Conservation (phyloP, 2,888 invertebrate species). For the Reticulitermes lucifugus region DNA sequence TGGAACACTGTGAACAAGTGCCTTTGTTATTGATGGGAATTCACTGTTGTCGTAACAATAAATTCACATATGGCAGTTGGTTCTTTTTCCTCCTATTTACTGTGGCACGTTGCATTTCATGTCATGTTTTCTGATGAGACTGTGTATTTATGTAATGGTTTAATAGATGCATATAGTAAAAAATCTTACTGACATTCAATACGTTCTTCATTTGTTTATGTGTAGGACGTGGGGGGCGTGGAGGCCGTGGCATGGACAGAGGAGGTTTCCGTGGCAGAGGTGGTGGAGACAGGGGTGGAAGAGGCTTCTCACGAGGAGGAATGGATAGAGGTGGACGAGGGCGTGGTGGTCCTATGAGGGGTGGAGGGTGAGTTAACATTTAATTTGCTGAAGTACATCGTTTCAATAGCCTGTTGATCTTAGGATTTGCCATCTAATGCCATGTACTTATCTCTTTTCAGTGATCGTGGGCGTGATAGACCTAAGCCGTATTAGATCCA, state of each 20-base stretch:
- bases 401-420: slow-evolving; percentile 26
- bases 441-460: slow-evolving; percentile 46
- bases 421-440: no score
- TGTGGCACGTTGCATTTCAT: no score
- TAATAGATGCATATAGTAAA: no score
- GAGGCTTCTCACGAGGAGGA: slow-evolving; percentile 60
- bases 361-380: slow-evolving; percentile 46
- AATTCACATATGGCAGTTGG: no score
- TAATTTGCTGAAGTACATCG: not conserved
- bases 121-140: no score
- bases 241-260: slow-evolving; percentile 62
- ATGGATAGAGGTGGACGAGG: slow-evolving; percentile 65
- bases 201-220: slow-evolving; percentile 2
- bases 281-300: slow-evolving; percentile 58
- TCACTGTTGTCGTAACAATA: no score
- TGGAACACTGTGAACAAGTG: no score
- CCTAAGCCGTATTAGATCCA: slow-evolving; percentile 57
- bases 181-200: no score
- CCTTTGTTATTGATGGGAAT: no score
- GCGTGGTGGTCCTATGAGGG: slow-evolving; percentile 62
- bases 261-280: slow-evolving; percentile 66
- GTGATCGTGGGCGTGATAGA: slow-evolving; percentile 57
- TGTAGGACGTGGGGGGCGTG: slow-evolving; percentile 59
- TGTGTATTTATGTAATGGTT: no score
- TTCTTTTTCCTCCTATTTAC: no score